A percentile compares a stretch with the other conserved stretches of the same genome.
phyloP scores from a whole-genome alignment of 2,888 invertebrate species.

The Eutolmus rufibarbis region DNA sequence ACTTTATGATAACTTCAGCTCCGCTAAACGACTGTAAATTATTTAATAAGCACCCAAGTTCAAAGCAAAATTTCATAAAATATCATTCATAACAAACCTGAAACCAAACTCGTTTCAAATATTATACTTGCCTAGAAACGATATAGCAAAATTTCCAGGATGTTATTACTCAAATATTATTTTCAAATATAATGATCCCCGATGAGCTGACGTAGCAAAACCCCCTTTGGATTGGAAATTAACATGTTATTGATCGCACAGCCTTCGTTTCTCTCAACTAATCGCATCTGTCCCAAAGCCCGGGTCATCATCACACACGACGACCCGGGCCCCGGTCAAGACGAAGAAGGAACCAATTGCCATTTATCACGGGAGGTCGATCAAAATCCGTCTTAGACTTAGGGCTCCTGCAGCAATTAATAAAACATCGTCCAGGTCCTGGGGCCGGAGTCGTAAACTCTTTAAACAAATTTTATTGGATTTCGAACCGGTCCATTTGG shows the following conservation, averaged over 20 bases:
- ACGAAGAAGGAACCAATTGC: background rate
- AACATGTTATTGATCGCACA: background rate
- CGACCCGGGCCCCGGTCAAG: background rate
- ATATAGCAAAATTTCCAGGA: background rate
- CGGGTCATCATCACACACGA: background rate
- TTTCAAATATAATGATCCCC: background rate
- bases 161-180: background rate
- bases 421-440: background rate
- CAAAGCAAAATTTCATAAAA: background rate
- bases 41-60: background rate
- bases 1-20: background rate
- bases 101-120: background rate
- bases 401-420: background rate
- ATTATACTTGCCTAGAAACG: background rate
- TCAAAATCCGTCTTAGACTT: background rate
- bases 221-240: background rate
- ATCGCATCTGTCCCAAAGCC: background rate
- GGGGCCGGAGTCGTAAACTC: background rate
- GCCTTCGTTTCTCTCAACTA: background rate
- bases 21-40: background rate
- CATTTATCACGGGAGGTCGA: background rate
- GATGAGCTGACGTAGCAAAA: background rate
- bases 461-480: background rate
- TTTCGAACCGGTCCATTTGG: background rate
- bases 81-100: background rate